These are phyloP conservation scores for Drosophila virilis DNA, from an alignment of 1,140 invertebrate species.

Conservation along the genomic window DNA sequence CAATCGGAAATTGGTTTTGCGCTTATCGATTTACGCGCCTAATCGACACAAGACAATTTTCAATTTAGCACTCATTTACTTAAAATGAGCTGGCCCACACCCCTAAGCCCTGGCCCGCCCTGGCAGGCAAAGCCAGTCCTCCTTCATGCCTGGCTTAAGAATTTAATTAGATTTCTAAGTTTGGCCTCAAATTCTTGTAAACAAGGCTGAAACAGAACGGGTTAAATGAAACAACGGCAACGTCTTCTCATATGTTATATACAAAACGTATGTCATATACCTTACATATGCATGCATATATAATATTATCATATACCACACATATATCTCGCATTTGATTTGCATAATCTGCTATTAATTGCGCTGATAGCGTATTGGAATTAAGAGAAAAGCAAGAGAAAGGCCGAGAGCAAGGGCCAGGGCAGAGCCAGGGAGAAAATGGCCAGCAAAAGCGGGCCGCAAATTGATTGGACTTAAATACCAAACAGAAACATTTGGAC, in stretches of 20 bases:
- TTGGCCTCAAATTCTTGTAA: conserved; percentile 14
- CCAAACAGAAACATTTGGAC: conserved; percentile 70
- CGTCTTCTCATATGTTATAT: not conserved
- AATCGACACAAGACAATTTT: conserved; percentile 71
- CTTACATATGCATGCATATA: not conserved
- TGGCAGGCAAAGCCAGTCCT: not conserved
- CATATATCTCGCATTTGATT: conserved; percentile 55
- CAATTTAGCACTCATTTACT: conserved; percentile 68
- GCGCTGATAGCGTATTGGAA: conserved; percentile 61
- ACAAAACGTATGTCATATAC: not conserved
- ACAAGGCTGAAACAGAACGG: conserved; percentile 36
- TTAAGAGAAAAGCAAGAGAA: conserved; percentile 36
- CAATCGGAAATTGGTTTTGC: conserved; percentile 80
- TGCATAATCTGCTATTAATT: conserved; percentile 82
- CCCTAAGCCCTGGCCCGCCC: not conserved
- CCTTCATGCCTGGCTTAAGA: not conserved
- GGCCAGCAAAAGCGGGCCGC: conserved; percentile 20
- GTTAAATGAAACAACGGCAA: conserved; percentile 45
- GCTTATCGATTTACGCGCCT: conserved; percentile 77
- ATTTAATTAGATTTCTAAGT: conserved; percentile 37
- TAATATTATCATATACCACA: conserved; percentile 26
- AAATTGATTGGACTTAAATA: conserved; percentile 77
- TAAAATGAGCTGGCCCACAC: conserved; percentile 15
- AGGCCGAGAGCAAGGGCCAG: conserved; percentile 27
- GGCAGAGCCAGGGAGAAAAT: conserved; percentile 14